Evolutionary conservation across 1,140 invertebrate species (phyloP).

Genomic region (Oppia nitens): DNA sequence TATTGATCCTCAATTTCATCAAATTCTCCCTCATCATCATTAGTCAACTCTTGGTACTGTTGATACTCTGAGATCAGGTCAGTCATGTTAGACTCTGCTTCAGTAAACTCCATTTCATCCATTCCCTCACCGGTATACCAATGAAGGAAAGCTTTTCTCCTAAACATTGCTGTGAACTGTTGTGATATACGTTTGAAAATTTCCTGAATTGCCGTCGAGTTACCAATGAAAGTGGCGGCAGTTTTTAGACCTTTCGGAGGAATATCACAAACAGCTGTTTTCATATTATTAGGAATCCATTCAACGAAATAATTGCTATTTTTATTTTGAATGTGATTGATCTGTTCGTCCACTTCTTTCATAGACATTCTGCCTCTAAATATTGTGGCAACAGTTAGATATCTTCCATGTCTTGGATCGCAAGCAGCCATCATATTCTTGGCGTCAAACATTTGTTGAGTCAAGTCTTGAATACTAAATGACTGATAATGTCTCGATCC

Average conservation of each 20-base stretch:
- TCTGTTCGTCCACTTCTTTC: conserved; percentile 41
- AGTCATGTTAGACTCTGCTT: no score
- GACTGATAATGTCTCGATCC: conserved; percentile 61
- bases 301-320: conserved; percentile 46
- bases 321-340: conserved; percentile 43
- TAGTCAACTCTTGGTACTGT: conserved; percentile 57
- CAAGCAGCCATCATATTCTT: conserved; percentile 65
- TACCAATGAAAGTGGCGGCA: conserved; percentile 79
- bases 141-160: conserved; percentile 40
- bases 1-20: conserved; percentile 26
- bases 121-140: no score
- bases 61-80: conserved; percentile 59
- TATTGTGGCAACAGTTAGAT: conserved; percentile 47
- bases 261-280: conserved; percentile 76
- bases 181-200: conserved; percentile 59
- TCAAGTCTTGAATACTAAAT: conserved; percentile 69
- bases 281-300: conserved; percentile 50
- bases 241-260: conserved; percentile 76
- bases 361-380: conserved; percentile 37
- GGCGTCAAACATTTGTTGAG: no score
- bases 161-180: conserved; percentile 41
- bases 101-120: no score
- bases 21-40: conserved; percentile 33
- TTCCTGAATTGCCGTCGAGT: conserved; percentile 68
- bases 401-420: conserved; percentile 47